A percentile compares a stretch with the other conserved stretches of the same genome.
These are phyloP conservation scores for Poeciliopsis turrubarensis DNA, from an alignment of 2,113 vertebrate genomes.

Conservation along the genomic window DNA sequence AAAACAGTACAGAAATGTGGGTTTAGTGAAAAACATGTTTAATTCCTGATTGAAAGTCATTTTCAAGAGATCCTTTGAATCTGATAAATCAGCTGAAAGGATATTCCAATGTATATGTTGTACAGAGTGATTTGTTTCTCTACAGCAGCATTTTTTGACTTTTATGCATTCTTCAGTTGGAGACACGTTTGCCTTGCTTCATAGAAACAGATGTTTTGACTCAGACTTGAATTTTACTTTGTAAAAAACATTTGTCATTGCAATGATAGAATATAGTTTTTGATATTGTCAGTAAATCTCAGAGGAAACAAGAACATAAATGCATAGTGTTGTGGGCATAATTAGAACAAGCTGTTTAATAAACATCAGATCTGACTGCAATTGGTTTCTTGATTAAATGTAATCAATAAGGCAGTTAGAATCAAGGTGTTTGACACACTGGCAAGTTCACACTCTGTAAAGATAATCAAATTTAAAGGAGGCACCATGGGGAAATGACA, in stretches of 20 bases:
- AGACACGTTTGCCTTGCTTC: neutral
- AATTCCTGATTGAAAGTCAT: neutral
- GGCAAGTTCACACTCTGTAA: conserved; percentile 1
- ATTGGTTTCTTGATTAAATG: conserved; percentile 22
- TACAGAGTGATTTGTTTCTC: too few species aligned
- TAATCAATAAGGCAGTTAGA: conserved; percentile 40
- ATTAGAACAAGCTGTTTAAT: conserved; percentile 23
- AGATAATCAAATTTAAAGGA: conserved; percentile 29
- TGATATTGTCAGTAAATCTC: neutral
- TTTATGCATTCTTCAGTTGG: neutral
- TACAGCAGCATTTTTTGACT: neutral
- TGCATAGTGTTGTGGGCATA: neutral
- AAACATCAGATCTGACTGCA: conserved; percentile 16
- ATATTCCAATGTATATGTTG: neutral
- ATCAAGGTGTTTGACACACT: conserved; percentile 21
- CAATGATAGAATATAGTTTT: neutral
- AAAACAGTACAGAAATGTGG: neutral
- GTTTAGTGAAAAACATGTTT: neutral
- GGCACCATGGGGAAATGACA: conserved; percentile 2
- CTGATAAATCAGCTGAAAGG: neutral
- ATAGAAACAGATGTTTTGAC: neutral
- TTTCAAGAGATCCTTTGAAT: neutral
- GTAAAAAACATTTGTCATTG: neutral
- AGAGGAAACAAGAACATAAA: conserved; percentile 1
- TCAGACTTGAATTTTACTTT: neutral